Evolutionary conservation across 2,797 vertebrate genomes (phyloP).

Genomic region (Protonibea diacanthus): DNA sequence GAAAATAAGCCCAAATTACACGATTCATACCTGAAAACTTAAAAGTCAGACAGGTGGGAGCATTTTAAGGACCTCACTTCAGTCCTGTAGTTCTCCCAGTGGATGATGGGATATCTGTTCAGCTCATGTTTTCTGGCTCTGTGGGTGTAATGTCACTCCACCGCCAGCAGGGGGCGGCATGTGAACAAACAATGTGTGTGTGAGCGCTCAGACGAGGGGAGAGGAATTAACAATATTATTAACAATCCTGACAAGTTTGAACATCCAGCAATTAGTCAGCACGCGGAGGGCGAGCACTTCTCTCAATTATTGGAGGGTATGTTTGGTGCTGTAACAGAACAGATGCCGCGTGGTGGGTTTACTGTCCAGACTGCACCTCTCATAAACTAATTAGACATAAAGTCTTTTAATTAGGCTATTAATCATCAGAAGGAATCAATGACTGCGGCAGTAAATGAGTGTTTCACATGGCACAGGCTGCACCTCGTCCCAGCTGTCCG

Average conservation of each 20-base stretch:
- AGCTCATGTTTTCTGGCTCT: neutral
- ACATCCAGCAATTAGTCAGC: constrained; percentile 5
- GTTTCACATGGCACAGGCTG: constrained; percentile 32
- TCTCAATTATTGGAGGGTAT: constrained; percentile 14
- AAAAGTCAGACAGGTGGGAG: neutral
- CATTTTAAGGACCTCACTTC: neutral
- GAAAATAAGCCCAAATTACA: neutral
- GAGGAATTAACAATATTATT: neutral
- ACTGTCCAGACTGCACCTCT: constrained; percentile 51
- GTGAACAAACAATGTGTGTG: neutral
- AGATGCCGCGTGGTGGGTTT: constrained; percentile 43
- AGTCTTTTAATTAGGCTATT: constrained; percentile 66
- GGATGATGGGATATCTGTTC: constrained; percentile 12
- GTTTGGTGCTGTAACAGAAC: constrained; percentile 17
- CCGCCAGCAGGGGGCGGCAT: constrained; percentile 63
- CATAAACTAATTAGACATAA: constrained; percentile 67
- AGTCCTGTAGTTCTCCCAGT: neutral
- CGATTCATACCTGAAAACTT: neutral
- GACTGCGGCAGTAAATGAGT: constrained; percentile 27
- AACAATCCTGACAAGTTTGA: constrained; percentile 7
- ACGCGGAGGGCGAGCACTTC: neutral
- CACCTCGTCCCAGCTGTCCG: constrained; percentile 31
- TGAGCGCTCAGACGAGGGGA: neutral
- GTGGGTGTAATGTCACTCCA: neutral
- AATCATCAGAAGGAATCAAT: constrained; percentile 62